Percentiles rank a stretch among this genome's conserved stretches.
phyloP scores from a whole-genome alignment of 2,888 invertebrate species.

The Cabera pusaria region DNA sequence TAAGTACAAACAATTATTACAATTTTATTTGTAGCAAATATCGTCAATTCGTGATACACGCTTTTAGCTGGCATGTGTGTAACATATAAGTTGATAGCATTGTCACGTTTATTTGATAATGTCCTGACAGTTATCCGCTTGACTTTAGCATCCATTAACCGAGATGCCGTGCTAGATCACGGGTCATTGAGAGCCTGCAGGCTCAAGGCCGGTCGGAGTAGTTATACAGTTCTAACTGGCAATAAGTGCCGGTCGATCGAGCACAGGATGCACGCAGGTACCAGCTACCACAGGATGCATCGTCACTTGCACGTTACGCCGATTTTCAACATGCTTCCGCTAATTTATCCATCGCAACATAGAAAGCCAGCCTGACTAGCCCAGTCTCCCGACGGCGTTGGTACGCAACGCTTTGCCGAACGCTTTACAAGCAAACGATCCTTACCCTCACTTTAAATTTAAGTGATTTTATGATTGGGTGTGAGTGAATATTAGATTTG shows the following conservation, averaged over 20 bases:
- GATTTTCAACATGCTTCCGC: constrained; percentile 66
- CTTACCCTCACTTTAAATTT: constrained; percentile 28
- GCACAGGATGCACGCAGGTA: constrained; percentile 48
- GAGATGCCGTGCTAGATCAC: too few species aligned
- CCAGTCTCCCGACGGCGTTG: constrained; percentile 6
- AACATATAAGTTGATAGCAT: too few species aligned
- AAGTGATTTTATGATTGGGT: constrained; percentile 44
- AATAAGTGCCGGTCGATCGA: constrained; percentile 32
- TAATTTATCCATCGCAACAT: constrained; percentile 35
- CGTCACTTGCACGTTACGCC: constrained; percentile 42
- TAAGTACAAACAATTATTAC: too few species aligned
- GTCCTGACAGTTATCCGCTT: too few species aligned
- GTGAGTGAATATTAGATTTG: constrained; percentile 23
- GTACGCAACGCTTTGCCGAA: constrained; percentile 4
- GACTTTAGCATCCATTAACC: too few species aligned
- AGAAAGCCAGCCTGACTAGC: constrained; percentile 23
- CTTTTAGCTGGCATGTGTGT: too few species aligned
- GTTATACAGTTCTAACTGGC: constrained; percentile 4
- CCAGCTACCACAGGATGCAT: constrained; percentile 52
- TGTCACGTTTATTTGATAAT: too few species aligned
- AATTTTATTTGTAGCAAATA: too few species aligned
- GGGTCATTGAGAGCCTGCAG: background rate
- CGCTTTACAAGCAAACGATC: constrained; percentile 12
- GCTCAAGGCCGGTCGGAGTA: constrained; percentile 5
- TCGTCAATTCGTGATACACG: too few species aligned